Evolutionary conservation across 2,888 invertebrate species (phyloP).

Genomic region (Portevinia maculata): DNA sequence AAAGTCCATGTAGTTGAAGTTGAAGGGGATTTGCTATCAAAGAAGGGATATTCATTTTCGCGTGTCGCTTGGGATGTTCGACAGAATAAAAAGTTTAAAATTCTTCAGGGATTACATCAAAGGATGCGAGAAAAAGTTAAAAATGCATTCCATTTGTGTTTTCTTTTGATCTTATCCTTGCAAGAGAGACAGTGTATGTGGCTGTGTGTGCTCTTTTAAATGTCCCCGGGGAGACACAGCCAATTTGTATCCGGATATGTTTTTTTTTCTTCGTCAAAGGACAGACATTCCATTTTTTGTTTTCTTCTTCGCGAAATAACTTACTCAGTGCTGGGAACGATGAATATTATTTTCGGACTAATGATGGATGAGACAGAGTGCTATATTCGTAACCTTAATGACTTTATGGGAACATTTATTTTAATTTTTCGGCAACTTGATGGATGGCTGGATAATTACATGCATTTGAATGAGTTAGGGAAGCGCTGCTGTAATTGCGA

Average conservation of each 20-base stretch:
- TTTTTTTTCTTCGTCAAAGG: slow-evolving; percentile 31
- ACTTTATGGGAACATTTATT: slow-evolving; percentile 71
- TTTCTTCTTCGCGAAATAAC: slow-evolving; percentile 21
- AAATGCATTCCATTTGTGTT: slow-evolving; percentile 69
- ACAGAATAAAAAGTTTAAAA: slow-evolving; percentile 36
- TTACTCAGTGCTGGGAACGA: neutral
- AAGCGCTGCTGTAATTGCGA: neutral
- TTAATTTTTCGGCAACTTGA: slow-evolving; percentile 70
- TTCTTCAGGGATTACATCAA: slow-evolving; percentile 70
- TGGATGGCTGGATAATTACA: slow-evolving; percentile 66
- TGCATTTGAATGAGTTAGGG: slow-evolving; percentile 52
- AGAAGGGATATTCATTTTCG: neutral
- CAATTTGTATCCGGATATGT: slow-evolving; percentile 48
- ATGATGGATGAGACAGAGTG: slow-evolving; percentile 67
- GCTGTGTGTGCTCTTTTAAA: slow-evolving; percentile 45
- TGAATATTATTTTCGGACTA: slow-evolving; percentile 47
- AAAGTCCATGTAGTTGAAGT: slow-evolving; percentile 19
- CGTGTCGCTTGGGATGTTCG: slow-evolving; percentile 30
- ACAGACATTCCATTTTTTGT: slow-evolving; percentile 49
- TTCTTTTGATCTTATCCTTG: slow-evolving; percentile 58
- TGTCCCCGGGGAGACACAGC: slow-evolving; percentile 62
- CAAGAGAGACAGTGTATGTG: slow-evolving; percentile 11
- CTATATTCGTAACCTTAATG: slow-evolving; percentile 61
- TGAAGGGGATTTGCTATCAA: slow-evolving; percentile 5
- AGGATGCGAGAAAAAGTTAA: slow-evolving; percentile 54